phyloP scores from a whole-genome alignment of 1,140 invertebrate genomes.

The Calycopis cecrops region DNA sequence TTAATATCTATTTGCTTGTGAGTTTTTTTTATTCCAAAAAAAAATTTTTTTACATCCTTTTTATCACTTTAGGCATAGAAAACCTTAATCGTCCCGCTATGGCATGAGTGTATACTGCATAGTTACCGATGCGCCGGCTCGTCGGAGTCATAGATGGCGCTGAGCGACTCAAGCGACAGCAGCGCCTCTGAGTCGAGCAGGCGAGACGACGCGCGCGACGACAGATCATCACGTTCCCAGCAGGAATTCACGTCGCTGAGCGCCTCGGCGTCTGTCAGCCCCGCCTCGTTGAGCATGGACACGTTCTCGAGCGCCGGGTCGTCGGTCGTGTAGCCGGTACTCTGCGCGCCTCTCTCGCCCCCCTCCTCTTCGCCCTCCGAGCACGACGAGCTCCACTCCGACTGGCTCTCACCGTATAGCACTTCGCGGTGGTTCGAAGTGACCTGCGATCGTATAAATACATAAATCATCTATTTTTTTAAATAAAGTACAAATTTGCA shows the following conservation, averaged over 20 bases:
- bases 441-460: conserved; percentile 34
- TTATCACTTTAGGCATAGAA: no score
- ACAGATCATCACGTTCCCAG: conserved; percentile 85
- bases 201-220: conserved; percentile 85
- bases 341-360: conserved; percentile 79
- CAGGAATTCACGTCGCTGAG: conserved; percentile 91
- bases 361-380: conserved; percentile 71
- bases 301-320: conserved; percentile 89
- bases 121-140: conserved; percentile 85
- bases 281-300: conserved; percentile 88
- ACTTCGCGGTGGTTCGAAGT: conserved; percentile 60
- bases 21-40: no score
- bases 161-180: conserved; percentile 85
- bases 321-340: conserved; percentile 88
- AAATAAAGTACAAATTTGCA: no score
- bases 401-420: conserved; percentile 79
- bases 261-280: conserved; percentile 90
- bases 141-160: conserved; percentile 89
- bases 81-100: no score
- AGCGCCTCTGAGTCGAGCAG: conserved; percentile 85
- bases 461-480: neutral
- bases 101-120: no score
- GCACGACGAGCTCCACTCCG: conserved; percentile 83
- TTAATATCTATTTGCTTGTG: no score
- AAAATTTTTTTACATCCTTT: no score